Evolutionary conservation across 2,113 vertebrate species (phyloP), one percentile per base, ranked within the genome.

Genomic region (Rhabdomys dilectus): DNA sequence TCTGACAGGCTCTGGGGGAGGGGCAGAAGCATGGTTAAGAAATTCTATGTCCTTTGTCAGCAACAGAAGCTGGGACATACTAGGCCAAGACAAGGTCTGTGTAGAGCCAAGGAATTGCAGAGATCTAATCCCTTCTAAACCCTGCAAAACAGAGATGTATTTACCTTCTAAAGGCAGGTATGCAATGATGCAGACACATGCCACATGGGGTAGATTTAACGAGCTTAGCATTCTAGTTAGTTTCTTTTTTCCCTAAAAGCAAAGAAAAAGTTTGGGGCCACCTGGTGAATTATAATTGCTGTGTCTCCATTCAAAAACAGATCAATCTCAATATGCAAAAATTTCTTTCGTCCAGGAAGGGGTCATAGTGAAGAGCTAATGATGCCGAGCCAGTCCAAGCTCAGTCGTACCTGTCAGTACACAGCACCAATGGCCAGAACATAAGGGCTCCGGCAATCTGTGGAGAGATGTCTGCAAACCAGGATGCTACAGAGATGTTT

Each of bases 231-330:
- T 77, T 91, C 88, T 73, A 62, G 22, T 86, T 66, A 64, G 81
- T 93, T 95, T 89, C 85, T 48, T 96, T 90, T 80, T 91, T 72
- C 76, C 81, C 91, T 91, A 82, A 89, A 94, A 95, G 76, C 88
- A 93, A 88, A 95, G 80, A 81, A 86, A 94, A 86, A 82, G 24
- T 48, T 84, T 88, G 72, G 85, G 70, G 70, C 80, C 51, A 72
- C 90, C 96, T 3, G 24, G 58, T 73, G 85, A 86, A 58, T 64
- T 66, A 42, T 56, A 96, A 95, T 95, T 86, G 76, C 92, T 92
- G 39, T 48, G 36, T 96, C 72, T 96, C 72, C 53, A 56, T 93
- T 82, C 1, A 0, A 62, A 53, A 89, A 42, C 76, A 73, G 64
- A 81, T 80, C 51, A 58, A 48, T 64, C 51, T 89, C 17, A 42